A percentile compares a stretch with the other conserved stretches of the same genome.
Evolutionary conservation across 1,140 invertebrate genomes (phyloP).

Genomic region (Cecropterus lyciades): DNA sequence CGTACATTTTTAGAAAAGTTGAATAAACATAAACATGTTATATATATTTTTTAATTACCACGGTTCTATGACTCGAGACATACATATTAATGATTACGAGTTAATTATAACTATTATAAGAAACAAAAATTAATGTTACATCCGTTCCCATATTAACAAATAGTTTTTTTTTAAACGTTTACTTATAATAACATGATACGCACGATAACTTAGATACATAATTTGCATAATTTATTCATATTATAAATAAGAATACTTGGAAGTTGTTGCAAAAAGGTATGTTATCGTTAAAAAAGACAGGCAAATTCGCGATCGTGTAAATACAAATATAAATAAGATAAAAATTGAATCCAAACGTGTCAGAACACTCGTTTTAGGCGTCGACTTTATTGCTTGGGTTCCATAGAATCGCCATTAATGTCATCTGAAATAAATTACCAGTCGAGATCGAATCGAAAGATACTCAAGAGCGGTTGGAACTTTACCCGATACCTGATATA

Average conservation of each 20-base stretch:
- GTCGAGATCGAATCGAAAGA: slow-evolving; percentile 27
- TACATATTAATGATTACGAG: slow-evolving; percentile 40
- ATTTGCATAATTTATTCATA: not conserved
- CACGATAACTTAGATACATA: not conserved
- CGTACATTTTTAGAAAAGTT: no score
- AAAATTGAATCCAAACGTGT: slow-evolving; percentile 52
- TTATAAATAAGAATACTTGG: not conserved
- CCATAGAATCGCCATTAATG: slow-evolving; percentile 72
- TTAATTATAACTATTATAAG: slow-evolving; percentile 8
- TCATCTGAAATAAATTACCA: slow-evolving; percentile 69
- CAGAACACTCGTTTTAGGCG: slow-evolving; percentile 56
- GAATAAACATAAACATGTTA: not conserved
- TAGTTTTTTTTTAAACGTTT: not conserved
- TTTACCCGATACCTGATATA: slow-evolving; percentile 10
- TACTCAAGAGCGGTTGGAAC: slow-evolving; percentile 24
- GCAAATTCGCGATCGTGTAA: slow-evolving; percentile 42
- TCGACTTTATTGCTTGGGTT: slow-evolving; percentile 59
- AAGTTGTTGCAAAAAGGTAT: not conserved
- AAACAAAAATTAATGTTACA: not conserved
- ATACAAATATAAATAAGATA: slow-evolving; percentile 44
- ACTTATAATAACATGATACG: not conserved
- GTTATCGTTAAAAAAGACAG: slow-evolving; percentile 1
- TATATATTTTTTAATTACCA: not conserved
- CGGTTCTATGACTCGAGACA: not conserved
- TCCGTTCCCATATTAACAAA: not conserved